Conservation (phyloP, 92 coral and sea anemone species). For the Chrysogorgia sp. region DNA sequence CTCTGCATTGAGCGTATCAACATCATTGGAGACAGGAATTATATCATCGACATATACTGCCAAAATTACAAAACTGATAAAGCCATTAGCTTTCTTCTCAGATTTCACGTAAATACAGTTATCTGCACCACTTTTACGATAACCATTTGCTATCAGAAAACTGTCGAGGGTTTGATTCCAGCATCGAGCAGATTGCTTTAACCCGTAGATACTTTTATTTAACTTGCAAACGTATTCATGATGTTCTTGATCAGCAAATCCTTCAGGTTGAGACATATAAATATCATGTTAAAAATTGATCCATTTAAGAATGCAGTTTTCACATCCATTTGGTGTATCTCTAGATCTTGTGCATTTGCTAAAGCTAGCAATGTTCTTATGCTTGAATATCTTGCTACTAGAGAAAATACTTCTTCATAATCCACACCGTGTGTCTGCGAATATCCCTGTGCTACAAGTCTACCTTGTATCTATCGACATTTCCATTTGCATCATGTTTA, state of each 20-base stretch:
- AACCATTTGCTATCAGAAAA: constrained; percentile 8
- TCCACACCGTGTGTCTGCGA: constrained; percentile 67
- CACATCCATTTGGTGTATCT: constrained; percentile 37
- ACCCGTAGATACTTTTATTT: constrained; percentile 11
- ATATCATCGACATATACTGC: constrained; percentile 29
- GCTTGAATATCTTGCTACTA: neutral
- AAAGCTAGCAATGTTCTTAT: constrained; percentile 9
- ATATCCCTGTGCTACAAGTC: constrained; percentile 68
- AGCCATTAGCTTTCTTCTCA: neutral
- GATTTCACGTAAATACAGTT: constrained; percentile 29
- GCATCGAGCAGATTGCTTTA: constrained; percentile 11
- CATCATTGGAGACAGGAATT: constrained; percentile 32
- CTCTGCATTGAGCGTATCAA: constrained; percentile 32
- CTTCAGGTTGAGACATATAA: constrained; percentile 29
- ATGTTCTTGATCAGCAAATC: constrained; percentile 8
- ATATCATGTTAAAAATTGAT: constrained; percentile 9
- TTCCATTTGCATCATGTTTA: constrained; percentile 60
- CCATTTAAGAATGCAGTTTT: constrained; percentile 31
- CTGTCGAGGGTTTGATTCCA: constrained; percentile 26
- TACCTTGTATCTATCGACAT: constrained; percentile 40
- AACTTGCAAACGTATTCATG: constrained; percentile 18
- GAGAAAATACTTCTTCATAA: constrained; percentile 35
- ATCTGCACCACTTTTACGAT: constrained; percentile 24
- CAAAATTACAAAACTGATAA: constrained; percentile 2
- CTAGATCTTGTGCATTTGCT: constrained; percentile 9